Evolutionary conservation across 1,140 invertebrate genomes (phyloP).

Genomic region (Stegodyphus dumicola): DNA sequence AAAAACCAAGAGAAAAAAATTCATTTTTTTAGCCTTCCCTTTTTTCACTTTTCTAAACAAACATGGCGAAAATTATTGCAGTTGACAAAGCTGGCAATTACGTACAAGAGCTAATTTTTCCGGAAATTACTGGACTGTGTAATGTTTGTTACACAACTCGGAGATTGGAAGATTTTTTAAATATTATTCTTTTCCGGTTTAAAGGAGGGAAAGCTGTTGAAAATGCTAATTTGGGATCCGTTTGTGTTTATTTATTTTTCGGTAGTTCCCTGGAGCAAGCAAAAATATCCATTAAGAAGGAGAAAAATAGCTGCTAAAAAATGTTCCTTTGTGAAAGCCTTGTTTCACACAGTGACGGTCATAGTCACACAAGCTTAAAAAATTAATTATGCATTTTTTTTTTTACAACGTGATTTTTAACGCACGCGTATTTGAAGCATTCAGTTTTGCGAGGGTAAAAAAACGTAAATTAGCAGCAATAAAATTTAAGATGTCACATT

Average conservation of each 20-base stretch:
- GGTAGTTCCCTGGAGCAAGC: not conserved
- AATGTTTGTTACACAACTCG: constrained; percentile 21
- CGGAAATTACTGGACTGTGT: constrained; percentile 31
- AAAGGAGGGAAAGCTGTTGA: constrained; percentile 36
- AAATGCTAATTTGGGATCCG: constrained; percentile 46
- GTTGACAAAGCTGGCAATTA: constrained; percentile 51
- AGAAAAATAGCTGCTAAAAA: not conserved
- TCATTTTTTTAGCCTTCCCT: constrained; percentile 21
- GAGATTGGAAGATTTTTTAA: not conserved
- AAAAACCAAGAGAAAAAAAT: constrained; percentile 16
- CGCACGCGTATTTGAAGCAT: not conserved
- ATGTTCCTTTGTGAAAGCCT: not conserved
- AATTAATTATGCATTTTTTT: constrained; percentile 52
- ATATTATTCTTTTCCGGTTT: not conserved
- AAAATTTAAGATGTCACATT: constrained; percentile 25
- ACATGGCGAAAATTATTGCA: constrained; percentile 48
- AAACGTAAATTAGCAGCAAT: constrained; percentile 32
- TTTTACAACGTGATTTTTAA: constrained; percentile 17
- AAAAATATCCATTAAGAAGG: constrained; percentile 25
- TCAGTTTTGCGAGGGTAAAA: not conserved
- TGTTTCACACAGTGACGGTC: constrained; percentile 31
- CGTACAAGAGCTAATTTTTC: constrained; percentile 42
- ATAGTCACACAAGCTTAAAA: constrained; percentile 26
- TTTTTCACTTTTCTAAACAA: constrained; percentile 27
- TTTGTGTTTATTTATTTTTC: constrained; percentile 21